Evolutionary conservation across 1,140 invertebrate genomes (phyloP), one percentile per base, ranked within the genome.

Genomic region (Galleria mellonella): DNA sequence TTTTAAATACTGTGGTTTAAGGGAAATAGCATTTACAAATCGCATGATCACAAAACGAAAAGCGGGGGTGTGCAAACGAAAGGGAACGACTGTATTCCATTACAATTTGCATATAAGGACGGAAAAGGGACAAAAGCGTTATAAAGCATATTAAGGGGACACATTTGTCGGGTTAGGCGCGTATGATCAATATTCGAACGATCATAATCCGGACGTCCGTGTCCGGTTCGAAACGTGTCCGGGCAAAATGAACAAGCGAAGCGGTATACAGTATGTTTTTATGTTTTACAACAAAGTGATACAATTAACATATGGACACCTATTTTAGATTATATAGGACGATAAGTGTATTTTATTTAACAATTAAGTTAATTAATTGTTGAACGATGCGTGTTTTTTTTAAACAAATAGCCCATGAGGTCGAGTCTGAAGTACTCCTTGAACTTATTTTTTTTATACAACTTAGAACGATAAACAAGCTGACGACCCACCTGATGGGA

Each of bases 121-220:
- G 31, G 36, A 37, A 42, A 43, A 13, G 42, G 42, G 42, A 44
- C 31, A 44, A 44, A 43, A 44, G 28, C 14, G 9, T 32, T 23
- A 44, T 44, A 32, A 37, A 44, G 29, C 42, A 44, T 44, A 44
- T 44, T 44, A 44, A 17, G 6, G 13, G 13, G 9, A 11, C 11
- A 32, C 32, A 13, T 27, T 44, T 44, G 9, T 9, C 32, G 43
- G 45, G 36, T 32, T 28, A n/a, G n/a, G n/a, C 30, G 23, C 35
- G 32, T 15, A 6, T 58, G 55, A 58, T 58, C 55, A 52, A 58
- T 58, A 58, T 53, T 58, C 47, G 55, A 17, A 36, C 47, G 45
- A 58, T 58, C 50, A 58, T 48, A 47, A 33, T 23, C 46, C 44
- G 43, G 48, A 51, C 29, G 27, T 47, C 33, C 38, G 42, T 28